Base-by-base conservation (phyloP, 2,797 vertebrate species). In the Coccyzus lansbergi region DNA sequence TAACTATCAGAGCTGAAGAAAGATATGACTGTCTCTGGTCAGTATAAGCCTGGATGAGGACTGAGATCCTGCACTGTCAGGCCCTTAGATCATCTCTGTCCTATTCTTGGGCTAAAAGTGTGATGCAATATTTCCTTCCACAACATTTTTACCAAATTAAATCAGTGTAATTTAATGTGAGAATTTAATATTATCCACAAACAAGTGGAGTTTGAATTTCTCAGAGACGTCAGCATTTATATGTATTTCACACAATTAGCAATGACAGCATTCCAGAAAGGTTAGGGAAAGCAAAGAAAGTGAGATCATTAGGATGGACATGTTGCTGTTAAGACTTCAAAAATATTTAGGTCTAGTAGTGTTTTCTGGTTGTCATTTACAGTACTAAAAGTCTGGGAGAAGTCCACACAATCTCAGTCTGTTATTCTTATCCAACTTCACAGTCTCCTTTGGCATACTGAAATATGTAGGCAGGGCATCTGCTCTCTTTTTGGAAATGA, bases 81-180 rank as follows among this genome's bases (percentile, higher is more conserved):
- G 6, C n/a, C 7, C 6, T 36, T 60, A 22, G 0, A 4, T 1
- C 1, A 1, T 19, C 22, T 38, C 10, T 36, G 15, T 4, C 9
- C 10, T 64, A 86, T n/a, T 52, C 4, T 25, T 76, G 4, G 20
- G 4, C 8, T 42, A 69, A 82, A 58, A 9, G 1, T 68, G 7
- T 2, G 13, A n/a, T 68, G 20, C 1, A 69, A 4, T 29, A 34
- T 69, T 82, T 79, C 33, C 29, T 34, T 53, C 28, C 28, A 4
- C 20, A 71, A 15, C 11, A 40, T 71, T 64, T 24, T 6, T 64
- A 68, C 36, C 68, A 15, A 2, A 19, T 2, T 26, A 60, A 28
- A 16, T 42, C 59, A 42, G 4, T 53, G 7, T 7, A 48, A 34
- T 64, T 67, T 70, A 71, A 38, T 19, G 38, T 3, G 21, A 74